phyloP scores from a whole-genome alignment of 2,888 invertebrate species.

The Nomada goodeniana region DNA sequence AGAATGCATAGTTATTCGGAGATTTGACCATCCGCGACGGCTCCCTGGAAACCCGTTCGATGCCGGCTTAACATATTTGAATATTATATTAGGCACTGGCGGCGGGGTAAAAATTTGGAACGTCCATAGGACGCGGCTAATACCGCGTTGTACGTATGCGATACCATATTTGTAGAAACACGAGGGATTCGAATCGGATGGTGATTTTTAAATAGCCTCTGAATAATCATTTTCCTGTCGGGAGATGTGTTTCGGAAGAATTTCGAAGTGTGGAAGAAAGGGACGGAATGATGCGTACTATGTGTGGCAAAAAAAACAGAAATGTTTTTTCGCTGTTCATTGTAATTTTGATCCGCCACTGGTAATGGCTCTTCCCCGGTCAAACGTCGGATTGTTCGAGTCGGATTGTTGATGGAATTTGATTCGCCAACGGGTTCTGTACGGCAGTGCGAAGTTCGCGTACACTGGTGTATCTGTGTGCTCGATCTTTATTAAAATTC shows the following conservation, averaged over 20 bases:
- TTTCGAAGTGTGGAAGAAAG: too few relatives aligned
- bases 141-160: background rate
- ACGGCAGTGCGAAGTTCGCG: background rate
- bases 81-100: conserved; percentile 22
- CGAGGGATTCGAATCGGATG: background rate
- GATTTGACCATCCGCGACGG: background rate
- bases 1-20: conserved; percentile 30
- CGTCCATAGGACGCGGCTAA: background rate
- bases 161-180: background rate
- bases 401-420: too few relatives aligned
- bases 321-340: background rate
- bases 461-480: background rate
- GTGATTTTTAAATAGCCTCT: background rate
- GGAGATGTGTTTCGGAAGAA: too few relatives aligned
- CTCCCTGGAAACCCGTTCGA: conserved; percentile 27
- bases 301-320: too few relatives aligned
- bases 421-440: background rate
- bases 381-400: background rate
- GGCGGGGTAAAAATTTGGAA: conserved; percentile 14
- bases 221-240: too few relatives aligned
- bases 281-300: too few relatives aligned
- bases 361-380: background rate
- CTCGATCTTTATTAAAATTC: conserved; percentile 46
- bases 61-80: conserved; percentile 17
- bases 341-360: conserved; percentile 9